Evolutionary conservation across 2,797 vertebrate species (phyloP).

Genomic region (Sylvia borin): DNA sequence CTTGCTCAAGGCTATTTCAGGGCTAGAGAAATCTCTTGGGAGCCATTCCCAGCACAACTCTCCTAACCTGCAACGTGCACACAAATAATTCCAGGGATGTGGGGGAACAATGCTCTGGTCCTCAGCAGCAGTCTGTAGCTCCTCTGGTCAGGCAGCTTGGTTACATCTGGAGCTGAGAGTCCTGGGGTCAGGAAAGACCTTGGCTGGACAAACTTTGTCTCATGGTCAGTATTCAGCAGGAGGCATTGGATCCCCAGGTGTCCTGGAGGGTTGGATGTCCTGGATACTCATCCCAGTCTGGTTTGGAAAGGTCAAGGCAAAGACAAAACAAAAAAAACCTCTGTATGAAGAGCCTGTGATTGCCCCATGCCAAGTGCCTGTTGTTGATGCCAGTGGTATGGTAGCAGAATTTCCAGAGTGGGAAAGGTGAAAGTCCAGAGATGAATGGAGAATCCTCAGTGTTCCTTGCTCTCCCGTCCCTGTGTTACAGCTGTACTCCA

Average conservation of each 20-base stretch:
- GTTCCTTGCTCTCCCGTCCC: background rate
- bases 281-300: background rate
- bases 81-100: background rate
- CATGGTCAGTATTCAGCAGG: rapidly evolving
- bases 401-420: background rate
- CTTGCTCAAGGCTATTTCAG: background rate
- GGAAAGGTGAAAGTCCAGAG: background rate
- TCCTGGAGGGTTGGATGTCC: background rate
- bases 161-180: background rate
- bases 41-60: background rate
- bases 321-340: background rate
- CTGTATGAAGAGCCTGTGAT: background rate
- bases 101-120: background rate
- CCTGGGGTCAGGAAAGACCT: background rate
- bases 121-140: background rate
- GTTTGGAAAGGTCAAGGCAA: background rate
- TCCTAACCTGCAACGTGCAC: background rate
- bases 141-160: background rate
- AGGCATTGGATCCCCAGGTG: background rate
- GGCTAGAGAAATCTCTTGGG: background rate
- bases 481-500: background rate
- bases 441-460: background rate
- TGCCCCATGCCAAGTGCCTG: rapidly evolving
- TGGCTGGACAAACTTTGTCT: background rate
- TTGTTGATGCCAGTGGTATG: background rate